A percentile compares a stretch with the other conserved stretches of the same genome.
Evolutionary conservation across 2,113 vertebrate species (phyloP).

Genomic region (Saccopteryx bilineata): DNA sequence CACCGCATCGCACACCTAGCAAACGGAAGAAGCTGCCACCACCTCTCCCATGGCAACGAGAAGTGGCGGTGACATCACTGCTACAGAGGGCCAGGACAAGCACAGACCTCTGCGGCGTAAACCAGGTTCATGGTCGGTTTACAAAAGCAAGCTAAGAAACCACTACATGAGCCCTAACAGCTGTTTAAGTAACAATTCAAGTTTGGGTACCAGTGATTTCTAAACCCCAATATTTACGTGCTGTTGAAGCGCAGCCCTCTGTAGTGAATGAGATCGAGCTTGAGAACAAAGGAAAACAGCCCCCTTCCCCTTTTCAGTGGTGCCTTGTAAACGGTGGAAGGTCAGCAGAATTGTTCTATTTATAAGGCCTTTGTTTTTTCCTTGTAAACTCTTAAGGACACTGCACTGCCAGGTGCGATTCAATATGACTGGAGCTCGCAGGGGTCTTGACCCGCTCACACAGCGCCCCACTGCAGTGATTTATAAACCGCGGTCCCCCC

Average conservation of each 20-base stretch:
- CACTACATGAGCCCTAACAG: constrained; percentile 71
- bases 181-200: constrained; percentile 78
- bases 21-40: background rate
- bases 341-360: constrained; percentile 83
- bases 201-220: constrained; percentile 71
- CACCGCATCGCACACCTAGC: background rate
- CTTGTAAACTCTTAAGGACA: constrained; percentile 87
- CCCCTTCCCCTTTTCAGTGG: constrained; percentile 77
- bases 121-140: constrained; percentile 32
- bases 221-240: constrained; percentile 76
- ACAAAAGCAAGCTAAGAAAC: constrained; percentile 68
- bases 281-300: constrained; percentile 82
- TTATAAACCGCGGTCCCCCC: constrained; percentile 87
- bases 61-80: constrained; percentile 55
- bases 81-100: background rate
- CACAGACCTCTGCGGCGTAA: background rate
- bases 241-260: constrained; percentile 72
- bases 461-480: constrained; percentile 85
- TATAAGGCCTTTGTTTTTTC: constrained; percentile 86
- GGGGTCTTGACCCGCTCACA: constrained; percentile 85
- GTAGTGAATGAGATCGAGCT: constrained; percentile 78
- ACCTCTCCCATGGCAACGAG: background rate
- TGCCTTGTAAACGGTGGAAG: constrained; percentile 82
- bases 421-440: constrained; percentile 85
- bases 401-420: constrained; percentile 83